phyloP scores from a whole-genome alignment of 2,113 vertebrate genomes.

The Oryzias javanicus region DNA sequence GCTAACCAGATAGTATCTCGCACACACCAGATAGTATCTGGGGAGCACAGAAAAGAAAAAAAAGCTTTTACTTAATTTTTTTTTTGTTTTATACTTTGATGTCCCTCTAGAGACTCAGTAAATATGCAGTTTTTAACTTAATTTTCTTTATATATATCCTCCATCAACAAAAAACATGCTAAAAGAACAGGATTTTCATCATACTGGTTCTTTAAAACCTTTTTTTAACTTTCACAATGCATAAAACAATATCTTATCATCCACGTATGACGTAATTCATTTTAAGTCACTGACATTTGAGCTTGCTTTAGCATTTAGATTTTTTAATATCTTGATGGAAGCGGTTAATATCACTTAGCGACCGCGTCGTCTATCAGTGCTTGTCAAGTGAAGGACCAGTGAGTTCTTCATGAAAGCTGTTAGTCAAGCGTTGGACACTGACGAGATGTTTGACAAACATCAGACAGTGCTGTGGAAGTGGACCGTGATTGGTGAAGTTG shows the following conservation, averaged over 20 bases:
- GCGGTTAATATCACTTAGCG: slow-evolving; percentile 2
- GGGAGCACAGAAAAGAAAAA: no score
- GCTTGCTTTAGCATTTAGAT: neutral
- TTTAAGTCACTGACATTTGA: neutral
- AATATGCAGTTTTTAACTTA: no score
- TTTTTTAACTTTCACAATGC: no score
- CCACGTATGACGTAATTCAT: neutral
- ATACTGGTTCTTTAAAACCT: no score
- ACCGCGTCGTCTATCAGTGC: slow-evolving; percentile 2
- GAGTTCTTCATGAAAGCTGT: slow-evolving; percentile 14
- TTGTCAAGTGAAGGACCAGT: slow-evolving; percentile 7
- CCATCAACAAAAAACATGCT: neutral
- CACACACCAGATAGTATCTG: no score
- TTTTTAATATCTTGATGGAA: neutral
- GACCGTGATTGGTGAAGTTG: slow-evolving; percentile 29
- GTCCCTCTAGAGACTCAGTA: no score
- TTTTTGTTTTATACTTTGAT: no score
- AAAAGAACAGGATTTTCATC: neutral
- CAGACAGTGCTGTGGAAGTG: slow-evolving; percentile 20
- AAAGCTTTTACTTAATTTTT: no score
- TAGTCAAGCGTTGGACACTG: slow-evolving; percentile 10
- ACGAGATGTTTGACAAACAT: slow-evolving; percentile 21
- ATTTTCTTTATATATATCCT: neutral
- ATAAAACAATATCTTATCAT: neutral
- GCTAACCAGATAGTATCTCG: no score